Conservation (phyloP, 2,113 vertebrate species). For the Phaetusa simplex region DNA sequence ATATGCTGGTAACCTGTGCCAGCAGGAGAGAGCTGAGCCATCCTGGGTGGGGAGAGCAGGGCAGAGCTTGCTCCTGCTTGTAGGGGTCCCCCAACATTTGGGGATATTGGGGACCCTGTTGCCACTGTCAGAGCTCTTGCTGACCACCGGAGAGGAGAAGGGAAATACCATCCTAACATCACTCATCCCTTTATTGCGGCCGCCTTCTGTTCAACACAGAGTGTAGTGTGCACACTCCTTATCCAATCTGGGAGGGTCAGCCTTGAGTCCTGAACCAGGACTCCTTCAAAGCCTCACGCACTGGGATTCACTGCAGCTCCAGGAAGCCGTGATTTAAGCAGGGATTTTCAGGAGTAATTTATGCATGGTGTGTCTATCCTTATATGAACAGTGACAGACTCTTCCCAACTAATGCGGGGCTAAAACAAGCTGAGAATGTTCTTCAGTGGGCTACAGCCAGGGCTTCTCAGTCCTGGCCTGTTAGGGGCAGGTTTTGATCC, state of each 20-base stretch:
- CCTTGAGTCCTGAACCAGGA: background rate
- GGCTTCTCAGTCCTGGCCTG: background rate
- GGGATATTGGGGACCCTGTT: background rate
- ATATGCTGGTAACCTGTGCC: background rate
- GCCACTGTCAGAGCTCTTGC: background rate
- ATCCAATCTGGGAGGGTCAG: background rate
- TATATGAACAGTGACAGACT: background rate
- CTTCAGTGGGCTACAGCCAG: background rate
- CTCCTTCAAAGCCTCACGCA: background rate
- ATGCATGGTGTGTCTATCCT: background rate
- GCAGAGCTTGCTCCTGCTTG: background rate
- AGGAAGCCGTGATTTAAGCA: background rate
- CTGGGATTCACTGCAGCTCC: background rate
- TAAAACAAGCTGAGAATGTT: background rate
- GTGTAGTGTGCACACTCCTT: background rate
- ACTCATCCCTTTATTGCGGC: background rate
- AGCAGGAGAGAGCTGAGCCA: background rate
- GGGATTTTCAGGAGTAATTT: background rate
- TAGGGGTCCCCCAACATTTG: background rate
- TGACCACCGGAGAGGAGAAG: background rate
- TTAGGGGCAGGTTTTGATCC: background rate
- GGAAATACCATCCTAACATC: background rate
- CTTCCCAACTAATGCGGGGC: background rate
- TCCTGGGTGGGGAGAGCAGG: background rate
- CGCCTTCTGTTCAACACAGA: background rate